A percentile compares a stretch with the other conserved stretches of the same genome.
phyloP scores from a whole-genome alignment of 2,797 vertebrate species.

The Corythornis leucogaster region DNA sequence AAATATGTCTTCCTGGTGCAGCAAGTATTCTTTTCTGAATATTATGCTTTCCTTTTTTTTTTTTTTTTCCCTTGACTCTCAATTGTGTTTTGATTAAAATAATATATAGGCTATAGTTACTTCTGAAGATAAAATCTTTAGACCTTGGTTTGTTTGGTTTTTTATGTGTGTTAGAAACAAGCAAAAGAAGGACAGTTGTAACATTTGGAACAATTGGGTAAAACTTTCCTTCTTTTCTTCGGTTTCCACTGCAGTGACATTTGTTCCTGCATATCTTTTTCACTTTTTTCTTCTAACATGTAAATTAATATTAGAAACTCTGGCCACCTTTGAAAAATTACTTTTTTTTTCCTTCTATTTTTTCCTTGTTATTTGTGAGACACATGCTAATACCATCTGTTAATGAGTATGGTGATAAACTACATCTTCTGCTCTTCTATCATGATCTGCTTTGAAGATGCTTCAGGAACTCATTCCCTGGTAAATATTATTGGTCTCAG shows the following conservation, averaged over 20 bases:
- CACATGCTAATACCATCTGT: conserved; percentile 40
- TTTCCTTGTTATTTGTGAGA: conserved; percentile 10
- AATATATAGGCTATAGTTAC: background rate
- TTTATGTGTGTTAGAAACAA: background rate
- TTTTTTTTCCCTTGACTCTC: background rate
- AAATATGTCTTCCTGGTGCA: background rate
- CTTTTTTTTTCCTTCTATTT: background rate
- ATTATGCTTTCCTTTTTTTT: background rate
- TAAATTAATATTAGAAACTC: conserved; percentile 5
- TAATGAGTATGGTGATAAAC: background rate
- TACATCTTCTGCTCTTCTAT: background rate
- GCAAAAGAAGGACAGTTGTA: background rate
- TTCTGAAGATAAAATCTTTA: background rate
- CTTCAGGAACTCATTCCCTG: background rate
- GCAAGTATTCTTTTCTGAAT: background rate
- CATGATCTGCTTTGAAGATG: background rate
- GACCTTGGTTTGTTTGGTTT: background rate
- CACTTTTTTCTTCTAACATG: background rate
- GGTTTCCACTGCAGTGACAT: background rate
- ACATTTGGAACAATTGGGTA: background rate
- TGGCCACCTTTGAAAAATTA: background rate
- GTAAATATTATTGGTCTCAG: background rate
- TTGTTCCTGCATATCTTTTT: background rate
- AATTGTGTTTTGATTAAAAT: background rate
- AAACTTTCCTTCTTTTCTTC: background rate